These are phyloP conservation scores for Drosophila fungiperda DNA, from an alignment of 2,888 invertebrate genomes.

Conservation along the genomic window DNA sequence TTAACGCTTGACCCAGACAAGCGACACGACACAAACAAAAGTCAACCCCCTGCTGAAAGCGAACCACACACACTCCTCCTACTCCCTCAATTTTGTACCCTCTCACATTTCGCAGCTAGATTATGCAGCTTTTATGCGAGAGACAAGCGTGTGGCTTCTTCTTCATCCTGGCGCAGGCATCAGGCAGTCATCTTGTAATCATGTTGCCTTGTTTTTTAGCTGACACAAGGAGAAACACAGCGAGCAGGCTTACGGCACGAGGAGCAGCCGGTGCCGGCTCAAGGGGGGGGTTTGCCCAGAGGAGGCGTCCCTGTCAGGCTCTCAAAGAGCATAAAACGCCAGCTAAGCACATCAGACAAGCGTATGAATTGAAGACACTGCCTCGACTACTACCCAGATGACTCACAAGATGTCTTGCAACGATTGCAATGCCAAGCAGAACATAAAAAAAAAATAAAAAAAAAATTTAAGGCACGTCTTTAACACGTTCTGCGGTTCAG, in stretches of 20 bases:
- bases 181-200: slow-evolving; percentile 41
- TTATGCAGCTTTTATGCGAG: slow-evolving; percentile 51
- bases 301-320: slow-evolving; percentile 25
- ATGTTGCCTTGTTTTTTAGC: slow-evolving; percentile 65
- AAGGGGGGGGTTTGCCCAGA: not conserved
- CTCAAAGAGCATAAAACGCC: slow-evolving; percentile 57
- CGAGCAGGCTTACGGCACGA: slow-evolving; percentile 18
- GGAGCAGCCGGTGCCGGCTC: slow-evolving; percentile 9
- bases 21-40: slow-evolving; percentile 31
- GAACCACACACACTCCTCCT: slow-evolving; percentile 11
- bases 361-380: slow-evolving; percentile 10
- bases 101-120: slow-evolving; percentile 12
- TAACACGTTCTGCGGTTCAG: slow-evolving; percentile 4
- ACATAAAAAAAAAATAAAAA: not conserved
- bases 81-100: too few species aligned
- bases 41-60: slow-evolving; percentile 35
- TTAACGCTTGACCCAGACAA: slow-evolving; percentile 70
- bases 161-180: slow-evolving; percentile 38
- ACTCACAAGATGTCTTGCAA: slow-evolving; percentile 50
- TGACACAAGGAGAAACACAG: slow-evolving; percentile 64
- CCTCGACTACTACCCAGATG: slow-evolving; percentile 11
- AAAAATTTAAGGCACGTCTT: slow-evolving; percentile 7
- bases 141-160: slow-evolving; percentile 28
- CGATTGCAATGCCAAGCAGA: slow-evolving; percentile 28
- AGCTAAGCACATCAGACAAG: slow-evolving; percentile 58